Evolutionary conservation across 2,797 vertebrate species (phyloP), one percentile per base, ranked within the genome.

Genomic region (Lutjanus campechanus): DNA sequence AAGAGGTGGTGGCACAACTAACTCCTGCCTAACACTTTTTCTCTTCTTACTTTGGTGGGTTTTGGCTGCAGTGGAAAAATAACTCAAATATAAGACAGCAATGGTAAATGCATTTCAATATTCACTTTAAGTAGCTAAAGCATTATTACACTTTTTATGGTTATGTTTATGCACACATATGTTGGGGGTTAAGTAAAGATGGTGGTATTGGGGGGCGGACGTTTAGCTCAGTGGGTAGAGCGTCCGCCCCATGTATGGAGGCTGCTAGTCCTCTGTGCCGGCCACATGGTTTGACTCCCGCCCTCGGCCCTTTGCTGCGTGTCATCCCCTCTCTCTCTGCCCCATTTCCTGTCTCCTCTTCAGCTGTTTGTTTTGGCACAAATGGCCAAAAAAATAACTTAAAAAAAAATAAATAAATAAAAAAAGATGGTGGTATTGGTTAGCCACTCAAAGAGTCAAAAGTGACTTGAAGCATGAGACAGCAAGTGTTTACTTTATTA

Each of bases 1-100:
- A 84, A 88, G 87, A 89, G 88, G 65, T 83, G 89, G 86, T 86
- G 89, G 87, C 77, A 76, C 76, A 65, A 73, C 79, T 62, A 87
- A 92, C 79, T 83, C 75, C 80, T 63, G 70, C 77, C 82, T 71
- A 74, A 76, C 75, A 83, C 75, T 79, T 78, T 63, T 72, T 59
- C 55, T 29, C 22, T 64, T 71, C 10, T 29, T 76, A 4, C 71
- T 86, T 70, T 47, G 29, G 61, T 19, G 29, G 25, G 29, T 41
- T 81, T 49, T 41, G 43, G 2, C 16, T 40, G 12, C 29, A 36
- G 29, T 49, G 49, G 46, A 19, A 41, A 56, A 87, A 69, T 53
- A 61, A 54, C 44, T 77, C 46, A 58, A 61, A 82, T 41, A 79
- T 3, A 71, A 69, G 60, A 17, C 0, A n/a, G 8, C 2, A n/a